Evolutionary conservation across 2,113 vertebrate species (phyloP).

Genomic region (Psittacus erithacus): DNA sequence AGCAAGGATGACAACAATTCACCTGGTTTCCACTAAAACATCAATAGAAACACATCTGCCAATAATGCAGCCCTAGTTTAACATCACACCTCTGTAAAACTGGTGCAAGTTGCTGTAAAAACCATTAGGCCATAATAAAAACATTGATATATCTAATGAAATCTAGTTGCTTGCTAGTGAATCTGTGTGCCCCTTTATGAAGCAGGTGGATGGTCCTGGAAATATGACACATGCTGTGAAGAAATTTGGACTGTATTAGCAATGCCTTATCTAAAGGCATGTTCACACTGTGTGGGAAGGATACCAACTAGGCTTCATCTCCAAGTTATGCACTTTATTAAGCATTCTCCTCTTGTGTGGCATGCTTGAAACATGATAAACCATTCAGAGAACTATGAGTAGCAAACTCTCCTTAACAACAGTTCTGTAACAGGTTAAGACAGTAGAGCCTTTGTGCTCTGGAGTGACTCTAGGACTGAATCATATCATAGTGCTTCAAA

Average conservation of each 20-base stretch:
- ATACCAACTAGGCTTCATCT: not conserved
- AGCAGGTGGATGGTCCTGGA: not conserved
- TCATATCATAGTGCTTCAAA: slow-evolving; percentile 16
- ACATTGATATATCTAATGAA: not conserved
- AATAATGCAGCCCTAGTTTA: not conserved
- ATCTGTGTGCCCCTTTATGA: fast-evolving
- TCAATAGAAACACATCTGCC: not conserved
- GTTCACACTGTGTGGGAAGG: not conserved
- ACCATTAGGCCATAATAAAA: not conserved
- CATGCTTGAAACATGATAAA: not conserved
- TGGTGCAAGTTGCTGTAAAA: not conserved
- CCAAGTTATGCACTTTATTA: not conserved
- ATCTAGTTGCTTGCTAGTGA: not conserved
- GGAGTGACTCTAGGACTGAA: slow-evolving; percentile 7
- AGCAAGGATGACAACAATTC: not conserved
- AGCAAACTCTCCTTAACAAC: not conserved
- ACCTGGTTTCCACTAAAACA: not conserved
- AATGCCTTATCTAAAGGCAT: not conserved
- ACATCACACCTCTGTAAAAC: not conserved
- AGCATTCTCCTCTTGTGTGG: not conserved
- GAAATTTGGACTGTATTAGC: not conserved
- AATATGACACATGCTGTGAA: not conserved
- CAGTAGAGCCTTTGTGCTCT: slow-evolving; percentile 32
- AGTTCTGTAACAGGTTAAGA: not conserved
- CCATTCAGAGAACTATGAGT: not conserved